These are phyloP conservation scores for Drosophila trichaetosa DNA, from an alignment of 2,888 invertebrate species.

Conservation along the genomic window DNA sequence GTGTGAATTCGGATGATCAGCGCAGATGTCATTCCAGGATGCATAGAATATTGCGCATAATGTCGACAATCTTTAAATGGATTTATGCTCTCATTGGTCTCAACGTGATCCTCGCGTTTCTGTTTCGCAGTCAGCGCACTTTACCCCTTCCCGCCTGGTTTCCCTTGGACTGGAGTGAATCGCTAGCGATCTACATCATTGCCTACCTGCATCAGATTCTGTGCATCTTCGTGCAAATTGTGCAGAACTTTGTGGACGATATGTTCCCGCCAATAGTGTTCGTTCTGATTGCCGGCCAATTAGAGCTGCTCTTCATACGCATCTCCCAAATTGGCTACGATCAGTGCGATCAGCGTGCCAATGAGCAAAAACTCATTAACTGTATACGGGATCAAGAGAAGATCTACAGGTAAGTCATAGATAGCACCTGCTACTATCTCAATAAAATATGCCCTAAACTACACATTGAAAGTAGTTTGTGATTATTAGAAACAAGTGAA, in stretches of 20 bases:
- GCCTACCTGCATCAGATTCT: constrained; percentile 37
- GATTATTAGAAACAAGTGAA: background rate
- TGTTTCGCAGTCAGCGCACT: constrained; percentile 27
- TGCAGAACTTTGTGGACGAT: constrained; percentile 54
- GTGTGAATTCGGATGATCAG: constrained; percentile 25
- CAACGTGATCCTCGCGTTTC: constrained; percentile 1
- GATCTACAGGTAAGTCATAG: constrained; percentile 48
- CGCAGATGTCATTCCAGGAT: background rate
- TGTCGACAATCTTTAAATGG: constrained; percentile 34
- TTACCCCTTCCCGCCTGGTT: constrained; percentile 59
- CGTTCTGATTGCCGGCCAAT: constrained; percentile 44
- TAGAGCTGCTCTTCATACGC: constrained; percentile 46
- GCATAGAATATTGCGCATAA: background rate
- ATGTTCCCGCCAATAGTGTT: constrained; percentile 52
- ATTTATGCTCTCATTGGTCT: constrained; percentile 5
- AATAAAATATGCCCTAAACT: background rate
- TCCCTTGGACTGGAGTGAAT: constrained; percentile 58
- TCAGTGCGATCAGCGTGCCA: constrained; percentile 5
- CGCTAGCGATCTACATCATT: constrained; percentile 26
- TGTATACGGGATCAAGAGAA: constrained; percentile 64
- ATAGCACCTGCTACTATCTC: background rate
- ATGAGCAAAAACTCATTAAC: constrained; percentile 47
- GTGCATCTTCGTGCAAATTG: constrained; percentile 8
- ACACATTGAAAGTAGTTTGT: background rate
- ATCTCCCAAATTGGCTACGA: constrained; percentile 56